A percentile compares a stretch with the other conserved stretches of the same genome.
phyloP scores from a whole-genome alignment of 2,113 vertebrate genomes.

The Paedocypris sp. region DNA sequence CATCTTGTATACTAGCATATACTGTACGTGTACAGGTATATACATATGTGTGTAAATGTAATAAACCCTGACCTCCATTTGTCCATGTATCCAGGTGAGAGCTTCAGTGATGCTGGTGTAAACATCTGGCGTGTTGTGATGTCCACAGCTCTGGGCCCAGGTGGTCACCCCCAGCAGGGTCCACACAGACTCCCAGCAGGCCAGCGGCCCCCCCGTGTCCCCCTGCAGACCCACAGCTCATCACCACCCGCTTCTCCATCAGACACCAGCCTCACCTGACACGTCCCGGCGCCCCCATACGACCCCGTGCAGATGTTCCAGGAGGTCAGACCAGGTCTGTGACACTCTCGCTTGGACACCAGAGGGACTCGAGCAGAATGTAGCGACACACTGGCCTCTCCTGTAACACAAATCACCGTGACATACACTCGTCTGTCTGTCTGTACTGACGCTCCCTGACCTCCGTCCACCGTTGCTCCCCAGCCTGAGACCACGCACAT shows the following conservation, averaged over 20 bases:
- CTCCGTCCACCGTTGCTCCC: constrained; percentile 34
- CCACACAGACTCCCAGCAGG: constrained; percentile 68
- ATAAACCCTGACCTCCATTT: constrained; percentile 76
- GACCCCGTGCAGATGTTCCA: constrained; percentile 76
- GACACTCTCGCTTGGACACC: constrained; percentile 68
- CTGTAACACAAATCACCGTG: constrained; percentile 22
- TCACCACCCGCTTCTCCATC: constrained; percentile 74
- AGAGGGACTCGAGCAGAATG: constrained; percentile 67
- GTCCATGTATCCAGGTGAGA: constrained; percentile 73
- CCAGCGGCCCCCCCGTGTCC: constrained; percentile 73
- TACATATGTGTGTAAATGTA: no score
- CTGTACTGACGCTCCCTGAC: constrained; percentile 22
- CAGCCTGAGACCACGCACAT: constrained; percentile 46
- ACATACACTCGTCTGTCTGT: no score
- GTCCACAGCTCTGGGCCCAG: constrained; percentile 68
- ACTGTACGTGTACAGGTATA: no score
- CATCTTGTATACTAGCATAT: no score
- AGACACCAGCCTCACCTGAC: constrained; percentile 63
- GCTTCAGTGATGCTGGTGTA: constrained; percentile 69
- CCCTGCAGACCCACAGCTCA: constrained; percentile 71
- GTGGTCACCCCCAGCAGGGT: constrained; percentile 73
- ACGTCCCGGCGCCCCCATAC: constrained; percentile 68
- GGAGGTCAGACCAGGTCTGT: constrained; percentile 60
- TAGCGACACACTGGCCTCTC: constrained; percentile 48
- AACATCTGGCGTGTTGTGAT: constrained; percentile 66